Evolutionary conservation across 2,888 invertebrate genomes (phyloP).

Genomic region (Agonopterix heracliana): DNA sequence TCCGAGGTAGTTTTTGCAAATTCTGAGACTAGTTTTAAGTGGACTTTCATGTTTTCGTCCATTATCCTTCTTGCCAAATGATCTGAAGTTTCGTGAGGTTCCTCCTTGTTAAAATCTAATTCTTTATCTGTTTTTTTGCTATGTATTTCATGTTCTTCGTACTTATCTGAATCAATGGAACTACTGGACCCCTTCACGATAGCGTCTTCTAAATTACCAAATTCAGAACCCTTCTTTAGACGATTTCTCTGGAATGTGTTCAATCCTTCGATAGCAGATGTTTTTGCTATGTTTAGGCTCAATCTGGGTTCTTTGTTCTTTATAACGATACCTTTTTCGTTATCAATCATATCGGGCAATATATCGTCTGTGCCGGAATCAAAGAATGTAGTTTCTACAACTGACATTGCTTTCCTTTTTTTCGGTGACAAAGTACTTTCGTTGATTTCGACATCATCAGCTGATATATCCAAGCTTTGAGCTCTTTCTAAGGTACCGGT

Average conservation of each 20-base stretch:
- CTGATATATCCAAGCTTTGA: slow-evolving; percentile 86
- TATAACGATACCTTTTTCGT: slow-evolving; percentile 46
- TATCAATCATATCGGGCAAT: slow-evolving; percentile 61
- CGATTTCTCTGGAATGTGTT: slow-evolving; percentile 81
- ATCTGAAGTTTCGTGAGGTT: slow-evolving; percentile 62
- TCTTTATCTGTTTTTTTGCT: slow-evolving; percentile 35
- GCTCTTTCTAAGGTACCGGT: slow-evolving; percentile 83
- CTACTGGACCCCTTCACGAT: slow-evolving; percentile 75
- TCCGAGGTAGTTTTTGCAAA: slow-evolving; percentile 69
- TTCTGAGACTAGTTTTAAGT: slow-evolving; percentile 65
- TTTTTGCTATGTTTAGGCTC: slow-evolving; percentile 67
- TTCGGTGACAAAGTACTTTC: slow-evolving; percentile 71
- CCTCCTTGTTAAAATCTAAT: slow-evolving; percentile 43
- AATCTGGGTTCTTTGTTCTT: slow-evolving; percentile 77
- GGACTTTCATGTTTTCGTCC: slow-evolving; percentile 69
- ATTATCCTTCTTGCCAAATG: slow-evolving; percentile 64
- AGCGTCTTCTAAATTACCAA: slow-evolving; percentile 86
- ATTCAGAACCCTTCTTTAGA: slow-evolving; percentile 84
- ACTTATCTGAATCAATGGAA: slow-evolving; percentile 62
- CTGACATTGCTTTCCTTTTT: slow-evolving; percentile 80
- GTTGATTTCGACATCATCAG: slow-evolving; percentile 63
- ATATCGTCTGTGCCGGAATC: slow-evolving; percentile 58
- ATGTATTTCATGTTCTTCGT: slow-evolving; percentile 35
- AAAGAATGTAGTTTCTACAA: slow-evolving; percentile 64
- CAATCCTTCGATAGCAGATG: slow-evolving; percentile 78